Percentiles rank a stretch among this genome's conserved stretches.
phyloP scores from a whole-genome alignment of 2,113 vertebrate species.

The Nothoprocta perdicaria region DNA sequence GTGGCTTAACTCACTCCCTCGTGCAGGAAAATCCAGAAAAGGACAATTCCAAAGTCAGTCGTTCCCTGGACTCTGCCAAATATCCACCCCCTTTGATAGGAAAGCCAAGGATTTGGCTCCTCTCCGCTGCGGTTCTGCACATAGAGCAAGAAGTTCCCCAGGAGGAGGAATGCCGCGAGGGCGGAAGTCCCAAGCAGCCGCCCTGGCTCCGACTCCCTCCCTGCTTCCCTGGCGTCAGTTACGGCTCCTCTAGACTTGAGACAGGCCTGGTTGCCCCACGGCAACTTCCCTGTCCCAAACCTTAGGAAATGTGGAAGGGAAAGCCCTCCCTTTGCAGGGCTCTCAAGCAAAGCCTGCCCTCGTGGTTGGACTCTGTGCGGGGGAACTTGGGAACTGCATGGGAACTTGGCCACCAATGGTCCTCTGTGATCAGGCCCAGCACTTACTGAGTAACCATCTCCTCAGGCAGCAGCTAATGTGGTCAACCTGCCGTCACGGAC shows the following conservation, averaged over 20 bases:
- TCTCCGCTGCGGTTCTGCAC: neutral
- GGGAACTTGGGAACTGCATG: rapidly evolving
- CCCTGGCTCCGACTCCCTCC: neutral
- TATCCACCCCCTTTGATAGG: neutral
- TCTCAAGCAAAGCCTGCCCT: neutral
- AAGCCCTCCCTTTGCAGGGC: neutral
- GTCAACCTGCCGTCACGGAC: neutral
- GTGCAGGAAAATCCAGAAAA: conserved; percentile 33
- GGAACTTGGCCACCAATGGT: neutral
- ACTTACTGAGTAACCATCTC: neutral
- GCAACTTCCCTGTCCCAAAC: neutral
- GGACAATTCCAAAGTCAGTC: conserved; percentile 6
- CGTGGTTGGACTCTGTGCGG: rapidly evolving
- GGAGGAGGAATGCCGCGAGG: neutral
- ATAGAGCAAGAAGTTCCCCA: neutral
- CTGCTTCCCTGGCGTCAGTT: rapidly evolving
- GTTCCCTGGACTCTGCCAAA: conserved; percentile 30
- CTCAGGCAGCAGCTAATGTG: neutral
- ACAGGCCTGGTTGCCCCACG: rapidly evolving
- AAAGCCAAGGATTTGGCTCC: neutral
- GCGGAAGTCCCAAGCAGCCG: rapidly evolving
- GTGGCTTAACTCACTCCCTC: neutral
- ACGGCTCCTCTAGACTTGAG: rapidly evolving
- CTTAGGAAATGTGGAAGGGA: neutral
- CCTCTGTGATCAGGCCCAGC: neutral